Evolutionary conservation across 2,113 vertebrate species (phyloP).

Genomic region (Chascanopsetta lugubris): DNA sequence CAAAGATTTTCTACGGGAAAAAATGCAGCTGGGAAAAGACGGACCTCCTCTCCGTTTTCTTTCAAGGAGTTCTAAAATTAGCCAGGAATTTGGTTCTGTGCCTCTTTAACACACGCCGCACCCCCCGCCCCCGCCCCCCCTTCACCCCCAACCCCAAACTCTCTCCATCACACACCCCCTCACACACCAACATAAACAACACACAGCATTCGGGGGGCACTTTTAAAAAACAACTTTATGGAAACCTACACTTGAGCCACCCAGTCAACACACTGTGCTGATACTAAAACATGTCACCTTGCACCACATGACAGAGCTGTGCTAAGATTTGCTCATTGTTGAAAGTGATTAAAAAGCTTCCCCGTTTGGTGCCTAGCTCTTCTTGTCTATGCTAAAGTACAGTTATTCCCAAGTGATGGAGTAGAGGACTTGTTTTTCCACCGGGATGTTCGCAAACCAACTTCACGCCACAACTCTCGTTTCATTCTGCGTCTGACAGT

Average conservation of each 20-base stretch:
- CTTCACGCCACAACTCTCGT: neutral
- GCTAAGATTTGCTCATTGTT: neutral
- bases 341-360: neutral
- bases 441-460: conserved; percentile 13
- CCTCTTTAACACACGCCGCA: conserved; percentile 61
- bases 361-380: neutral
- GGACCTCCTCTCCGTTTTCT: conserved; percentile 66
- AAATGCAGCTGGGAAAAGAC: conserved; percentile 63
- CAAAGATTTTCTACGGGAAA: conserved; percentile 39
- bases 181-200: conserved; percentile 72
- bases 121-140: too few relatives aligned
- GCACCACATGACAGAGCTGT: neutral
- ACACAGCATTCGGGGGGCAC: conserved; percentile 41
- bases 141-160: too few relatives aligned
- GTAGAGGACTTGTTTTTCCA: conserved; percentile 31
- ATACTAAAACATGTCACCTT: conserved; percentile 16
- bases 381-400: neutral
- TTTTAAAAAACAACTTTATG: conserved; percentile 43
- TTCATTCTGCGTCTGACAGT: conserved; percentile 11
- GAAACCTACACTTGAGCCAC: conserved; percentile 4
- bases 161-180: conserved; percentile 54
- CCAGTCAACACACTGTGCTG: conserved; percentile 13
- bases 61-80: conserved; percentile 81
- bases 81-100: conserved; percentile 77
- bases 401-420: neutral